phyloP scores from a whole-genome alignment of 2,888 invertebrate genomes.

The Resseliella maxima region DNA sequence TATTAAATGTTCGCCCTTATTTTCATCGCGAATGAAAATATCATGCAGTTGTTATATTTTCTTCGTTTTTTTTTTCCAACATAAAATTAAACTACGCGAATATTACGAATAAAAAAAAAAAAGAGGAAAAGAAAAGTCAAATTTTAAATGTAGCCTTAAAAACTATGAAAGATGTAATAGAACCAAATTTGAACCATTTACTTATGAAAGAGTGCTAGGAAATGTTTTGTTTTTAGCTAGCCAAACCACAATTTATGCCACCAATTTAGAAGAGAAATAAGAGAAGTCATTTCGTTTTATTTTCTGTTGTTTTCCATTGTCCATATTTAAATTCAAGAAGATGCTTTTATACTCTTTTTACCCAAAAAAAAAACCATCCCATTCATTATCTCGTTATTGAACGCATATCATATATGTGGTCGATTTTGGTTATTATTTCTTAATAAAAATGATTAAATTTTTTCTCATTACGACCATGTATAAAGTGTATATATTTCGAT shows the following conservation, averaged over 20 bases:
- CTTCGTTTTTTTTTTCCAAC: not conserved
- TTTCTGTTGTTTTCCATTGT: not conserved
- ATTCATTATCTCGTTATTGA: not conserved
- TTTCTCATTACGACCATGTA: not conserved
- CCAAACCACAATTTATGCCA: conserved; percentile 33
- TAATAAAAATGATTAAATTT: too few relatives aligned
- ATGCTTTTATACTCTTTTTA: not conserved
- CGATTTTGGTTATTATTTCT: not conserved
- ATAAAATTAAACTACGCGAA: not conserved
- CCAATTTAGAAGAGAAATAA: not conserved
- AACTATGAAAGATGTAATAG: conserved; percentile 52
- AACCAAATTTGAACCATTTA: conserved; percentile 60
- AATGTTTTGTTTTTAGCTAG: not conserved
- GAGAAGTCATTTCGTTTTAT: not conserved
- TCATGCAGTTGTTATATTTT: not conserved
- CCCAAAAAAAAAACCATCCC: not conserved
- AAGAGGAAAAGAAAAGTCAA: not conserved
- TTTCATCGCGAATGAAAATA: not conserved
- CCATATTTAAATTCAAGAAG: too few relatives aligned
- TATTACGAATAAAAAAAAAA: not conserved
- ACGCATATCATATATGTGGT: not conserved
- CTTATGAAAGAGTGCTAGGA: conserved; percentile 30
- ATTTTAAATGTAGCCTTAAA: not conserved
- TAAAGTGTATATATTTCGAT: not conserved
- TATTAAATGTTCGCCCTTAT: not conserved